Percentiles rank a stretch among this genome's conserved stretches.
phyloP scores from a whole-genome alignment of 2,113 vertebrate species.

The Pseudolaguvia tuberculata region DNA sequence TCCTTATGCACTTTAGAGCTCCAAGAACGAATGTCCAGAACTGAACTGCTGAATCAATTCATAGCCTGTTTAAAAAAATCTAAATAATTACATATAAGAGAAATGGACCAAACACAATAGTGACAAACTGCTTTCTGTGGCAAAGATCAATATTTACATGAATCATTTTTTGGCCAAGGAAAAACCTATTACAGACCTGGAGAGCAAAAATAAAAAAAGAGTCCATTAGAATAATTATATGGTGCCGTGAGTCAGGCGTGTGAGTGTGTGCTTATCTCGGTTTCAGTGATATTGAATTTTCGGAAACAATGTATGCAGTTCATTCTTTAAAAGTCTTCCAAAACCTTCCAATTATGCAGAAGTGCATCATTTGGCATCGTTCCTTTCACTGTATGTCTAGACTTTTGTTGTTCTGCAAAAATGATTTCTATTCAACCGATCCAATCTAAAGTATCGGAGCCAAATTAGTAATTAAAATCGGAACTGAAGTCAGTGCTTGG shows the following conservation, averaged over 20 bases:
- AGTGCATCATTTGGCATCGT: background rate
- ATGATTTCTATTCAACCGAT: background rate
- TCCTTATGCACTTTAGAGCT: background rate
- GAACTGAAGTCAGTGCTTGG: background rate
- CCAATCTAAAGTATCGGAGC: background rate
- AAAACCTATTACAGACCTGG: background rate
- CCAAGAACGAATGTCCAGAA: too few species aligned
- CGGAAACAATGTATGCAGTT: background rate
- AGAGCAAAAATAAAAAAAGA: background rate
- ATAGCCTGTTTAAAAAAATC: background rate
- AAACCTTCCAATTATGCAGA: background rate
- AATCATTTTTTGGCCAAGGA: background rate
- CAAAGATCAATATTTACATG: slow-evolving; percentile 3
- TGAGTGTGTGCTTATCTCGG: background rate
- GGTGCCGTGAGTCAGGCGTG: background rate
- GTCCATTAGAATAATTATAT: background rate
- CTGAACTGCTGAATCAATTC: too few species aligned
- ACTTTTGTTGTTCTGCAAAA: background rate
- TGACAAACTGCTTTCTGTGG: background rate
- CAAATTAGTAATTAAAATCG: slow-evolving; percentile 2
- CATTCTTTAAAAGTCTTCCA: background rate
- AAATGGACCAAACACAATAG: too few species aligned
- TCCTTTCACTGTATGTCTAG: background rate
- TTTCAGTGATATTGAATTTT: background rate
- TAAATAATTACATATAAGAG: background rate